These are phyloP conservation scores for Ethmia dodecea DNA, from an alignment of 2,888 invertebrate genomes.

Conservation along the genomic window DNA sequence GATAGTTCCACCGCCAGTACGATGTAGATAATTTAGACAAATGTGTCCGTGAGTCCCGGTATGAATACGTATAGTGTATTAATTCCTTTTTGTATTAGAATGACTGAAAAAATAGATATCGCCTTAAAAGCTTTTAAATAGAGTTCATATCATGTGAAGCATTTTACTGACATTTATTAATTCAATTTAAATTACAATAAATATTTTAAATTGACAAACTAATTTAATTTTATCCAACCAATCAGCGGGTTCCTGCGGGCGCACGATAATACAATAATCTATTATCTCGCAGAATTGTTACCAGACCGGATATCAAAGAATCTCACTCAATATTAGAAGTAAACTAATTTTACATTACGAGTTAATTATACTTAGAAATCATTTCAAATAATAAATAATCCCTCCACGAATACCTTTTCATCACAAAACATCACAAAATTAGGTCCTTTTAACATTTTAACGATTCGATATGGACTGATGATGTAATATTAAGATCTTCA, in stretches of 20 bases:
- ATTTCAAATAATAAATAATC: neutral
- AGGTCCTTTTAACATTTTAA: neutral
- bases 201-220: too few relatives aligned
- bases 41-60: too few relatives aligned
- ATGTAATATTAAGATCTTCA: slow-evolving; percentile 30
- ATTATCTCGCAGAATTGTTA: too few relatives aligned
- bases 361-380: neutral
- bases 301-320: too few relatives aligned
- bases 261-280: too few relatives aligned
- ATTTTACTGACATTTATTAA: neutral
- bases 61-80: too few relatives aligned
- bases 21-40: neutral
- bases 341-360: neutral
- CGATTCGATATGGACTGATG: slow-evolving; percentile 28
- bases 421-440: neutral
- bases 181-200: too few relatives aligned
- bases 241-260: too few relatives aligned
- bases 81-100: too few relatives aligned
- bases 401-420: neutral
- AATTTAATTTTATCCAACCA: too few relatives aligned
- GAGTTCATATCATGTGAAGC: neutral
- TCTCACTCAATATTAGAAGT: neutral
- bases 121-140: too few relatives aligned
- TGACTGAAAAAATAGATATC: too few relatives aligned
- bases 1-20: slow-evolving; percentile 1